Evolutionary conservation across 1,140 invertebrate genomes (phyloP).

Genomic region (Episyrphus balteatus): DNA sequence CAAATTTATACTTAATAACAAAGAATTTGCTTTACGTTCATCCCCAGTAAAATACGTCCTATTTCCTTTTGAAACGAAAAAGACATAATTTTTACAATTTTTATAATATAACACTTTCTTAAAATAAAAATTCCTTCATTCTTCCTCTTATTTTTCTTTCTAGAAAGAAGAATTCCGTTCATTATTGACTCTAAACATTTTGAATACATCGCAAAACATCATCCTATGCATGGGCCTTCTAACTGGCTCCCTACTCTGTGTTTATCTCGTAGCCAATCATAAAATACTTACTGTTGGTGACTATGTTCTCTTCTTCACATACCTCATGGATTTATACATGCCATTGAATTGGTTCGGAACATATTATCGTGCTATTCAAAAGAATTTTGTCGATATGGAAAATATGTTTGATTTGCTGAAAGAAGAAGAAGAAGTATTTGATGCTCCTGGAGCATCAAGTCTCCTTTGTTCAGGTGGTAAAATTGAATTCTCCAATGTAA

Average conservation of each 20-base stretch:
- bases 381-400: conserved; percentile 98
- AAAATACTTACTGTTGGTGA: conserved; percentile 76
- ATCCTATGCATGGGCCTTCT: conserved; percentile 80
- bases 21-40: no score
- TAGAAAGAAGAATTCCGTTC: conserved; percentile 81
- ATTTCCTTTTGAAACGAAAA: no score
- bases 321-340: conserved; percentile 92
- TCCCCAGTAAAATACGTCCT: no score
- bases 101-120: no score
- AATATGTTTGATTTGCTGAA: conserved; percentile 95
- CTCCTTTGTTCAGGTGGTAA: conserved; percentile 60
- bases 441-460: conserved; percentile 63
- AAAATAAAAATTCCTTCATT: background rate
- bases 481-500: conserved; percentile 83
- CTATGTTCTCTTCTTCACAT: conserved; percentile 88
- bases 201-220: conserved; percentile 83
- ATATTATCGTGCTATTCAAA: conserved; percentile 95
- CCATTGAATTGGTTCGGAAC: conserved; percentile 96
- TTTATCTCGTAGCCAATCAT: conserved; percentile 61
- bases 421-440: conserved; percentile 75
- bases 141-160: no score
- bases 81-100: no score
- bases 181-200: conserved; percentile 70
- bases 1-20: no score
- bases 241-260: conserved; percentile 77